Conservation (phyloP, 1,140 invertebrate species). For the Nylanderia fulva region DNA sequence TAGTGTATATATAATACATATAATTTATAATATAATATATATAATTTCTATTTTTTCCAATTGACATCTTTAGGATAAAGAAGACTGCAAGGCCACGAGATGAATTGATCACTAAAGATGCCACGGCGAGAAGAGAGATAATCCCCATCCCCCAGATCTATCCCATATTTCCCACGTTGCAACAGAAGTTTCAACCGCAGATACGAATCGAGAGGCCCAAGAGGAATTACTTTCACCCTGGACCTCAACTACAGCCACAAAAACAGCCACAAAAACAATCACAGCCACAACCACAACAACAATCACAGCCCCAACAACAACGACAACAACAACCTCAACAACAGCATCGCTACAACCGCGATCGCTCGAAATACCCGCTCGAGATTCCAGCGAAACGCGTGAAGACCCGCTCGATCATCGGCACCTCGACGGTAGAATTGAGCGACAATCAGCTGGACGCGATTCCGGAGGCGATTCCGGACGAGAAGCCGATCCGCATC, state of each 20-base stretch:
- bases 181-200: neutral
- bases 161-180: neutral
- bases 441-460: neutral
- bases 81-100: neutral
- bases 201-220: neutral
- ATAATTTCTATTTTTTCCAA: neutral
- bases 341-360: neutral
- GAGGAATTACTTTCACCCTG: neutral
- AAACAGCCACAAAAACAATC: neutral
- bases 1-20: neutral
- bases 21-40: neutral
- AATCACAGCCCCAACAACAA: too few relatives aligned
- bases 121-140: neutral
- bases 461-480: slow-evolving; percentile 22
- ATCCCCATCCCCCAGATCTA: neutral
- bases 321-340: neutral
- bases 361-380: neutral
- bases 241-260: neutral
- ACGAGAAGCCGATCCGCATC: slow-evolving; percentile 42
- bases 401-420: slow-evolving; percentile 11
- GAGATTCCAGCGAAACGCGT: too few relatives aligned
- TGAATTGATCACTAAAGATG: neutral
- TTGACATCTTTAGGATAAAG: slow-evolving; percentile 6
- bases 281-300: neutral
- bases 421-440: slow-evolving; percentile 13